Base-by-base conservation (phyloP, 2,888 invertebrate genomes). In the Malthinus flaveolus region DNA sequence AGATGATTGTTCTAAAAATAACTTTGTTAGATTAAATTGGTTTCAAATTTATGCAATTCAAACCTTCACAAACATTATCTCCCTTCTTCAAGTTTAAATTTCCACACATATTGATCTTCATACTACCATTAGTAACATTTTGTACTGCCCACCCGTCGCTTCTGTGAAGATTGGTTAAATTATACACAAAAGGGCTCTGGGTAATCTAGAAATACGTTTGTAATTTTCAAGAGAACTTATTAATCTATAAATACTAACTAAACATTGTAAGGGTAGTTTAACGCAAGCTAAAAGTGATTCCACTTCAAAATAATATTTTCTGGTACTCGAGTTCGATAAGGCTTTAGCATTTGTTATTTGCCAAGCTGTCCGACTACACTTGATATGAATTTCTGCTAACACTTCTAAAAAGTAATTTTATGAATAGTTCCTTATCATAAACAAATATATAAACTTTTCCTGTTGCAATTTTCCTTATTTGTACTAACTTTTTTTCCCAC, bases 201-300 rank as follows among this genome's bases (percentile, higher is more conserved):
- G 35, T 35, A 7, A 35, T 1, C 3, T 10, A 4, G 9, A 3
- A 35, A 35, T 35, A 35, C 9, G 1, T 35, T 10, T 10, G 9
- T 35, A 35, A 35, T 42, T 11, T 3, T 12, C 54, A 10, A 49
- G 8, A 23, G 23, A 5, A 23, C 23, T 23, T 23, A 23, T 23
- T 23, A n/a, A n/a, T n/a, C n/a, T 11, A 7, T n/a, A 36, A 46
- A 54, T 47, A 49, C 49, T 45, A 15, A 63, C 45, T 31, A 23
- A 7, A 42, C 64, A 66, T 31, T 57, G 39, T 11, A 50, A 52
- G 5, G 68, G 68, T 47, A 66, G 37, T 58, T 68, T 69, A 32
- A 71, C 51, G 52, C 72, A 72, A 7, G 68, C 72, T 55, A 53
- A 66, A 6, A 63, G 59, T 2, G 72, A 68, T 55, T 68, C 66